Conservation (phyloP, 2,797 vertebrate species). For the Myripristis jacobus region DNA sequence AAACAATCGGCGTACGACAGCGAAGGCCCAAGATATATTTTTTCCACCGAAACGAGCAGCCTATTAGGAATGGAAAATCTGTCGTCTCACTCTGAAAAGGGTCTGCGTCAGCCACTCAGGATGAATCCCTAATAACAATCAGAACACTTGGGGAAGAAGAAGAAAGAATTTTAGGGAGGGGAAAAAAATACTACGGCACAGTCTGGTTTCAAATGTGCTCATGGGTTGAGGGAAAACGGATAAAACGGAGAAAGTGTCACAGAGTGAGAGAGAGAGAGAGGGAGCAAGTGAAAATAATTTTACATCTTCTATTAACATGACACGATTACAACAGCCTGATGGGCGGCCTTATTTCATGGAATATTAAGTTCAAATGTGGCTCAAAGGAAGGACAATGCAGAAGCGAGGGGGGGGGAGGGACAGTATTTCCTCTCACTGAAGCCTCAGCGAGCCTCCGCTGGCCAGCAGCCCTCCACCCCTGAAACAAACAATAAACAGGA, state of each 20-base stretch:
- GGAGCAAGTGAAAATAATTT: constrained; percentile 90
- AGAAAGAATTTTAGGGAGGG: constrained; percentile 66
- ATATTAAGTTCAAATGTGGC: constrained; percentile 98
- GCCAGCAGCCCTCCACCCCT: constrained; percentile 38
- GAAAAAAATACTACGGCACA: constrained; percentile 82
- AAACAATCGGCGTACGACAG: constrained; percentile 46
- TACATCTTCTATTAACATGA: constrained; percentile 97
- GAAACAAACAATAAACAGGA: constrained; percentile 69
- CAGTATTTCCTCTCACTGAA: constrained; percentile 44
- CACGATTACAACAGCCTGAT: constrained; percentile 94
- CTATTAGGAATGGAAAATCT: constrained; percentile 92
- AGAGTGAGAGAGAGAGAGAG: constrained; percentile 62
- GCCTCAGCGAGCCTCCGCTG: constrained; percentile 44
- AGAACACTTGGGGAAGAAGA: constrained; percentile 82
- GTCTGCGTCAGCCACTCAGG: constrained; percentile 87
- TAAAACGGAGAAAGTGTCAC: constrained; percentile 66
- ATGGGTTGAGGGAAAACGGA: constrained; percentile 60
- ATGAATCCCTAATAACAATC: constrained; percentile 89
- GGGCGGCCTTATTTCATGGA: constrained; percentile 95
- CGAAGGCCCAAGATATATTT: constrained; percentile 76
- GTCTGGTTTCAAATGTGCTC: constrained; percentile 88
- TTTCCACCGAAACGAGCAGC: constrained; percentile 85
- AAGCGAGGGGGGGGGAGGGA: constrained; percentile 59
- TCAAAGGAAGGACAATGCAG: constrained; percentile 90
- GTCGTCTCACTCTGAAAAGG: constrained; percentile 86